Evolutionary conservation across 1,140 invertebrate species (phyloP).

Genomic region (Brachionus rubens): DNA sequence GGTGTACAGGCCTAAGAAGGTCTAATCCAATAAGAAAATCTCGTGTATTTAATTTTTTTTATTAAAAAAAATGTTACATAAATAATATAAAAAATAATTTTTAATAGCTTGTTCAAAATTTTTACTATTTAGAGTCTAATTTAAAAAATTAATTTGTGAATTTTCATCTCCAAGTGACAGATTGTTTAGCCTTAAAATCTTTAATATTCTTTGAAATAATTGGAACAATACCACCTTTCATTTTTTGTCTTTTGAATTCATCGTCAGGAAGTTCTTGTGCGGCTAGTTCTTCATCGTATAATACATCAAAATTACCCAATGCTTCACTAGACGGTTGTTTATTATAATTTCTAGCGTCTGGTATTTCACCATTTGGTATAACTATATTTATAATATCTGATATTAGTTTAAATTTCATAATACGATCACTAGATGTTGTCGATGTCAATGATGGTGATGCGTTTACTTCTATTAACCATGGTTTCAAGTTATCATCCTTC

Average conservation of each 20-base stretch:
- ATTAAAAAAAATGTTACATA: too few species aligned
- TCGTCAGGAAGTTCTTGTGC: slow-evolving; percentile 2
- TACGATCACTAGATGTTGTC: slow-evolving; percentile 89
- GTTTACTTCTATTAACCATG: slow-evolving; percentile 69
- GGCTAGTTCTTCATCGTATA: slow-evolving; percentile 44
- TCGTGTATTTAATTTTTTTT: too few species aligned
- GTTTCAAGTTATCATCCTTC: slow-evolving; percentile 59
- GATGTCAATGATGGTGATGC: slow-evolving; percentile 89
- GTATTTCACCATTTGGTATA: slow-evolving; percentile 76
- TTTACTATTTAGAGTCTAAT: too few species aligned
- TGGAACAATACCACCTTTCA: slow-evolving; percentile 36
- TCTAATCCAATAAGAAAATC: too few species aligned
- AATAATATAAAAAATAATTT: too few species aligned
- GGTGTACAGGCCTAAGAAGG: too few species aligned
- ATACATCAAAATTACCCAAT: slow-evolving; percentile 46
- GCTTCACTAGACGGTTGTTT: slow-evolving; percentile 43
- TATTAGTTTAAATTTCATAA: slow-evolving; percentile 90
- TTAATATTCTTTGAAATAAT: slow-evolving; percentile 28
- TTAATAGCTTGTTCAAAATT: too few species aligned
- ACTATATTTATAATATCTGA: slow-evolving; percentile 89
- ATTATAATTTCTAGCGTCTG: slow-evolving; percentile 47
- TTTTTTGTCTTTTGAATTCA: slow-evolving; percentile 46
- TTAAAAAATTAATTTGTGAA: too few species aligned
- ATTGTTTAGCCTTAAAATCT: not conserved
- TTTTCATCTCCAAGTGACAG: slow-evolving; percentile 23